Evolutionary conservation across 2,113 vertebrate genomes (phyloP), one percentile per base, ranked within the genome.

Genomic region (Uria lomvia): DNA sequence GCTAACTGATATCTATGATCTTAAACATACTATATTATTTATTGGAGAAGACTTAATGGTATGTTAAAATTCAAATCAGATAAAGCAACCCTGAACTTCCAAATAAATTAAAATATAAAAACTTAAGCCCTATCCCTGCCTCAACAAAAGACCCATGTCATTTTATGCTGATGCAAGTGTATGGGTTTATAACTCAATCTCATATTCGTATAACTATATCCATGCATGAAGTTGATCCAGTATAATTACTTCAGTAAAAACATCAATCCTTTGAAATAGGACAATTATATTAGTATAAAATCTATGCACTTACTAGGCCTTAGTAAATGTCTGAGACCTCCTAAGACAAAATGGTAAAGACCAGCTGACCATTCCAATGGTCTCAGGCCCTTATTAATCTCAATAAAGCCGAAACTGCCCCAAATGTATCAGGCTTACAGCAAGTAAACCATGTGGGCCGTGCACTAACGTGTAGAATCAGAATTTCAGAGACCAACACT

Each of bases 231-330:
- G 66, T 75, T 87, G 43, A 84, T 87, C 36, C 78, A 58, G 40
- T 68, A 36, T 92, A 94, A 93, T 78, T 92, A 79, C n/a, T 94
- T 85, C 19, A 65, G 56, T 17, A 91, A 86, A 93, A 95, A 74
- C 34, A 90, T 49, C 21, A 81, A 88, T 68, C 45, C 34, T 96
- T 81, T 85, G 36, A 91, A 87, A 91, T 1, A 91, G 12, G 82
- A 66, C 18, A 78, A 91, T 85, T 75, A 72, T 24, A 78, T 63
- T 72, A 60, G 24, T 86, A 75, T 70, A 93, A 94, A 95, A 85
- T 75, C 38, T 70, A 32, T 59, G 86, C 66, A 81, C 32, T 42
- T 52, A 75, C 22, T 59, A 79, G 65, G 52, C 42, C 34, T 74
- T 27, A 58, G 16, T 18, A 77, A 12, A 77, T 47, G 47, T 53